phyloP scores from a whole-genome alignment of 1,140 invertebrate genomes.

The Battus philenor region DNA sequence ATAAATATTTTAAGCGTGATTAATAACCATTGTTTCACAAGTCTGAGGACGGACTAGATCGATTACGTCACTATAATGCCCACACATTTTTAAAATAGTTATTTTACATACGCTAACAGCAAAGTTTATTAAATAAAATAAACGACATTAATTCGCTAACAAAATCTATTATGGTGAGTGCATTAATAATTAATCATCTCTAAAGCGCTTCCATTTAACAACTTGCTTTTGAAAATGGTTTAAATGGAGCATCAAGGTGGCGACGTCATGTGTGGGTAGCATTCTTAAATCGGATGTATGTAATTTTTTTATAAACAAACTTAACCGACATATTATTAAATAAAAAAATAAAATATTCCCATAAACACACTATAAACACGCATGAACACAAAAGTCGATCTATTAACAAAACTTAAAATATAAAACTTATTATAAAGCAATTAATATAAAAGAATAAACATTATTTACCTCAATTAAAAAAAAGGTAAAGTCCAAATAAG shows the following conservation, averaged over 20 bases:
- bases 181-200: slow-evolving; percentile 7
- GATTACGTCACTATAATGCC: slow-evolving; percentile 12
- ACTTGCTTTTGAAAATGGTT: slow-evolving; percentile 11
- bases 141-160: slow-evolving; percentile 1
- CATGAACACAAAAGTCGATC: too few relatives aligned
- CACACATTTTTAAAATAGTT: slow-evolving; percentile 10
- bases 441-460: slow-evolving; percentile 22
- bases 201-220: not conserved
- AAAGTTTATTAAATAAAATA: too few relatives aligned
- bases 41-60: slow-evolving; percentile 12
- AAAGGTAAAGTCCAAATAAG: slow-evolving; percentile 37
- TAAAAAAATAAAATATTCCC: too few relatives aligned
- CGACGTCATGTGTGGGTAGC: slow-evolving; percentile 14
- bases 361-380: too few relatives aligned
- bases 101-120: not conserved
- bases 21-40: slow-evolving; percentile 18
- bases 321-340: too few relatives aligned
- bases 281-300: slow-evolving; percentile 1
- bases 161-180: slow-evolving; percentile 17
- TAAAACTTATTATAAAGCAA: slow-evolving; percentile 2
- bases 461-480: slow-evolving; percentile 46
- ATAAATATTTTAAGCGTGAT: slow-evolving; percentile 19
- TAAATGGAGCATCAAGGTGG: slow-evolving; percentile 13
- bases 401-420: too few relatives aligned
- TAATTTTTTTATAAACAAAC: not conserved